These are phyloP conservation scores for Knipowitschia caucasica DNA, from an alignment of 2,797 vertebrate genomes.

Conservation along the genomic window DNA sequence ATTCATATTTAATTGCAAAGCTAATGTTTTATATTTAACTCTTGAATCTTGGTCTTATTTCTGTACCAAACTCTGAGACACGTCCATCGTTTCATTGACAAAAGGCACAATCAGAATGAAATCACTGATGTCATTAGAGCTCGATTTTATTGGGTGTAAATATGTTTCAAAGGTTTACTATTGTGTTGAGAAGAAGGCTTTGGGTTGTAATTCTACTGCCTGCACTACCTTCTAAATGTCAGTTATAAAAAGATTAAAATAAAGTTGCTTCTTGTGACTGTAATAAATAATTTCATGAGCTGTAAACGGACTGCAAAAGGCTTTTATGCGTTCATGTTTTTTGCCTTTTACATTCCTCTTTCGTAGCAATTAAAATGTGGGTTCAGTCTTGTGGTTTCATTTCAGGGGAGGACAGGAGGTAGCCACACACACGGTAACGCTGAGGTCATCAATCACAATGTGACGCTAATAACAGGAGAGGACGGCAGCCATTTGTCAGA, in stretches of 20 bases:
- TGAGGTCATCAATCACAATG: constrained; percentile 30
- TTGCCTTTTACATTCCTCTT: constrained; percentile 11
- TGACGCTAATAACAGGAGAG: constrained; percentile 14
- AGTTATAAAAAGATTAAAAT: constrained; percentile 1
- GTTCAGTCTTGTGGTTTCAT: constrained; percentile 27
- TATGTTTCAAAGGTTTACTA: not conserved
- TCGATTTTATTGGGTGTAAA: constrained; percentile 10
- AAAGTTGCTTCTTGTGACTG: constrained; percentile 16
- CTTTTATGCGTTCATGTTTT: not conserved
- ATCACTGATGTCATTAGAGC: not conserved
- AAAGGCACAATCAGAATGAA: constrained; percentile 7
- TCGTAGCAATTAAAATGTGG: constrained; percentile 20
- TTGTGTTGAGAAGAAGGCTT: constrained; percentile 4
- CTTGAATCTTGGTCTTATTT: too few species aligned
- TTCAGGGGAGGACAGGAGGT: constrained; percentile 22
- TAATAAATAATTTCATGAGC: constrained; percentile 31
- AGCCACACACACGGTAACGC: constrained; percentile 4
- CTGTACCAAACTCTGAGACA: too few species aligned
- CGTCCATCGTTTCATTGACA: constrained; percentile 4
- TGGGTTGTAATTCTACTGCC: not conserved
- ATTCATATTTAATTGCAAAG: too few species aligned
- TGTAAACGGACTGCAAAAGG: constrained; percentile 24
- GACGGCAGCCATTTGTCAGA: constrained; percentile 30
- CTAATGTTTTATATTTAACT: too few species aligned
- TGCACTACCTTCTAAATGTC: constrained; percentile 2